Percentiles rank a stretch among this genome's conserved stretches.
These are phyloP conservation scores for Dasypolia templi DNA, from an alignment of 2,888 invertebrate species.

Conservation along the genomic window DNA sequence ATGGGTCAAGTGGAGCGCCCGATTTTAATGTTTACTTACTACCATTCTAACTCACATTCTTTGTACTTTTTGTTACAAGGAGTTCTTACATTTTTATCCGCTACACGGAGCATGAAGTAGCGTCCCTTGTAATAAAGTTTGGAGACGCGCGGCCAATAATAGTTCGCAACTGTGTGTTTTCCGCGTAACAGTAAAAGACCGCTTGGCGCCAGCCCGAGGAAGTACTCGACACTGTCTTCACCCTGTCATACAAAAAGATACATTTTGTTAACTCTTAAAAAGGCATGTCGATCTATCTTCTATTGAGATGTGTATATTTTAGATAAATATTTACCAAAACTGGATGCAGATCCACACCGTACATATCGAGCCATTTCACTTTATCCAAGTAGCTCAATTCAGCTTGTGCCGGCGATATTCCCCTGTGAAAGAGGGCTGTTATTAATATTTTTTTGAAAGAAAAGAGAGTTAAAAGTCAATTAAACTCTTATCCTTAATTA, in stretches of 20 bases:
- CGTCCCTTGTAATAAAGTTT: slow-evolving; percentile 99
- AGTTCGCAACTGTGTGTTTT: slow-evolving; percentile 98
- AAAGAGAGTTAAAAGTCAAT: slow-evolving; percentile 72
- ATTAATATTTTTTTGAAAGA: slow-evolving; percentile 58
- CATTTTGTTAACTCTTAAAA: slow-evolving; percentile 19
- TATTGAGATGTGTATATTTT: not conserved
- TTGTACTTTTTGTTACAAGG: slow-evolving; percentile 51
- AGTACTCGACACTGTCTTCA: slow-evolving; percentile 99
- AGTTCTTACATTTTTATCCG: slow-evolving; percentile 97
- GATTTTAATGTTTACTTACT: slow-evolving; percentile 80
- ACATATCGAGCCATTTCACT: slow-evolving; percentile 99
- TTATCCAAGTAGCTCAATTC: slow-evolving; percentile 98
- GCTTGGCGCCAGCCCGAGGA: slow-evolving; percentile 98
- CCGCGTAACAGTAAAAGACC: slow-evolving; percentile 98
- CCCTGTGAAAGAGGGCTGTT: slow-evolving; percentile 89
- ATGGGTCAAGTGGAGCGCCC: slow-evolving; percentile 82
- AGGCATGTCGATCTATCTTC: not conserved
- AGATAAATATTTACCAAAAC: slow-evolving; percentile 93
- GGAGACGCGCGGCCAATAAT: slow-evolving; percentile 99
- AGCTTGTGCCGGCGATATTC: slow-evolving; percentile 97
- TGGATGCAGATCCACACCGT: slow-evolving; percentile 99
- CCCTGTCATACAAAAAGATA: slow-evolving; percentile 91
- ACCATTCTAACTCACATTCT: slow-evolving; percentile 61
- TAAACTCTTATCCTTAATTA: slow-evolving; percentile 80
- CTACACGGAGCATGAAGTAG: slow-evolving; percentile 98